Evolutionary conservation across 2,888 invertebrate species (phyloP), one percentile per base, ranked within the genome.

Genomic region (Ectemnius continuus): DNA sequence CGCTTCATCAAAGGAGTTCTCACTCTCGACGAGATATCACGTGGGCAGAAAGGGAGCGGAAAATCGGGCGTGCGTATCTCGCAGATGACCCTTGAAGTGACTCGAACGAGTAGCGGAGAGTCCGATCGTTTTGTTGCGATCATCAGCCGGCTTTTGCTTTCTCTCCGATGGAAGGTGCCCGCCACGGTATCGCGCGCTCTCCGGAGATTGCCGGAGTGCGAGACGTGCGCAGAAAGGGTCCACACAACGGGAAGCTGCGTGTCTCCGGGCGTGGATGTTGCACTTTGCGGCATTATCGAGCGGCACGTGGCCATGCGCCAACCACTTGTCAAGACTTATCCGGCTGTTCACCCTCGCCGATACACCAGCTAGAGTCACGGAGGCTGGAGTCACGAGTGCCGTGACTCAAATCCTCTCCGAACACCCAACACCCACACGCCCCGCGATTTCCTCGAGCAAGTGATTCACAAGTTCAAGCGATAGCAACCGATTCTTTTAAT

Each of bases 241-340:
- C 63, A 70, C 26, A 46, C 23, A 23, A 23, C 23, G 23, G 23
- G 23, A 11, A 11, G 36, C 36, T 36, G 36, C 36, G 36, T 36
- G 36, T 36, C 36, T 36, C 36, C 36, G 36, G 36, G 36, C 36
- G 36, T 36, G 71, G 60, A 62, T 70, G 67, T 72, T 76, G 67
- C 72, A 76, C 57, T 77, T 74, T 74, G 70, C 36, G 59, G 47
- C 67, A 28, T 64, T 71, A 75, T 77, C 57, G 75, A 81, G 63
- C 74, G 58, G 45, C 72, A 73, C 57, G 65, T 85, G 86, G 84
- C 86, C 84, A 14, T 63, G 66, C 67, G 84, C 85, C 86, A 85
- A 86, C 82, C 81, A 82, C 83, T 86, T 85, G 81, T 83, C 83
- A 76, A 71, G 75, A 75, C 75, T 76, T 80, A 75, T 73, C 73